Percentiles rank a stretch among this genome's conserved stretches.
These are phyloP conservation scores for Eupithecia dodoneata DNA, from an alignment of 2,888 invertebrate species.

Conservation along the genomic window DNA sequence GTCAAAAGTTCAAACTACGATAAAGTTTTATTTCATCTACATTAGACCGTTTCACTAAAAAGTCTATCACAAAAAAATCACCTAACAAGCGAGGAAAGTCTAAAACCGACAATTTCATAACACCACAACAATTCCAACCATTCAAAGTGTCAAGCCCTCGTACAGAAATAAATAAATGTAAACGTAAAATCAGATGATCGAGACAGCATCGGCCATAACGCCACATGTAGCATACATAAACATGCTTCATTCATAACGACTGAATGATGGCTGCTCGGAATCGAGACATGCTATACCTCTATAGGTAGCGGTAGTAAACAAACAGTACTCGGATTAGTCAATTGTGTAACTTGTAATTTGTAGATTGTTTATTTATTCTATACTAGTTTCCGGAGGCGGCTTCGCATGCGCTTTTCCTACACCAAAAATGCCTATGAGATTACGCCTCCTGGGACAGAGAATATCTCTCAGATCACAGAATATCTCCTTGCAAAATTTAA, in stretches of 20 bases:
- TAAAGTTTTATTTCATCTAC: too few relatives aligned
- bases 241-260: constrained; percentile 69
- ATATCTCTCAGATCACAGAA: too few relatives aligned
- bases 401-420: neutral
- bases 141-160: constrained; percentile 10
- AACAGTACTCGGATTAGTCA: constrained; percentile 51
- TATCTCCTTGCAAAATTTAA: neutral
- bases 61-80: neutral
- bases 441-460: neutral
- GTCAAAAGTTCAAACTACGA: too few relatives aligned
- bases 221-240: constrained; percentile 61
- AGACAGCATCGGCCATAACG: constrained; percentile 30
- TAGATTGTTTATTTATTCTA: constrained; percentile 43
- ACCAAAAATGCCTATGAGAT: neutral
- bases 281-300: constrained; percentile 43
- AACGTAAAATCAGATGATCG: constrained; percentile 41
- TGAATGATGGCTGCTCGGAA: constrained; percentile 63
- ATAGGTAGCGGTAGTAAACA: constrained; percentile 59
- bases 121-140: neutral
- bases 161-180: constrained; percentile 33
- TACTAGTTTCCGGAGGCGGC: constrained; percentile 9
- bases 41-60: too few relatives aligned
- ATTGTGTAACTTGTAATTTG: constrained; percentile 42
- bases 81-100: neutral
- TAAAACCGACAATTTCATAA: neutral